These are phyloP conservation scores for Polydrusus pterygomalis DNA, from an alignment of 2,888 invertebrate genomes.

Conservation along the genomic window DNA sequence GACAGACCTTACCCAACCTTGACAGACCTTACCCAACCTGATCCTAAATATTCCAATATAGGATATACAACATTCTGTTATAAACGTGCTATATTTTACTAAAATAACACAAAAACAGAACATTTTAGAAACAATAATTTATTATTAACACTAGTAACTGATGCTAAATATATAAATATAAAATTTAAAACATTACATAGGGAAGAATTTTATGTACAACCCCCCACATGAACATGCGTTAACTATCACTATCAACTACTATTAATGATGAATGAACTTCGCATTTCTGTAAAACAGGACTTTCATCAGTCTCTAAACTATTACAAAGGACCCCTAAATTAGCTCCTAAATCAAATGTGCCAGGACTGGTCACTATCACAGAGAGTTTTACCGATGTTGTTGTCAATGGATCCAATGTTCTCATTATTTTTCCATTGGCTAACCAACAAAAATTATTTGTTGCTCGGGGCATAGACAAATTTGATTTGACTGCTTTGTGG, in stretches of 20 bases:
- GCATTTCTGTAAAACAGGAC: constrained; percentile 66
- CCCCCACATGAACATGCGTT: constrained; percentile 15
- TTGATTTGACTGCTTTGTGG: constrained; percentile 45
- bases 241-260: constrained; percentile 62
- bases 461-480: constrained; percentile 57
- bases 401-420: constrained; percentile 65
- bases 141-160: constrained; percentile 19
- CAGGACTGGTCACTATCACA: constrained; percentile 78
- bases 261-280: constrained; percentile 67
- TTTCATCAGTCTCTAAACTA: constrained; percentile 61
- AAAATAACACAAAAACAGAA: constrained; percentile 1
- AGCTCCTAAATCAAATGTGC: constrained; percentile 80
- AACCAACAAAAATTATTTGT: constrained; percentile 68
- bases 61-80: neutral
- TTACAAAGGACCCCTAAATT: constrained; percentile 75
- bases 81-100: neutral
- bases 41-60: neutral
- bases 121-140: constrained; percentile 21
- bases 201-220: constrained; percentile 13
- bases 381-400: constrained; percentile 68
- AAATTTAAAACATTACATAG: constrained; percentile 14
- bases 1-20: no score
- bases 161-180: constrained; percentile 14
- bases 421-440: constrained; percentile 66
- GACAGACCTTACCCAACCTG: no score